phyloP scores from a whole-genome alignment of 2,888 invertebrate species.

The Lochmaea capreae region DNA sequence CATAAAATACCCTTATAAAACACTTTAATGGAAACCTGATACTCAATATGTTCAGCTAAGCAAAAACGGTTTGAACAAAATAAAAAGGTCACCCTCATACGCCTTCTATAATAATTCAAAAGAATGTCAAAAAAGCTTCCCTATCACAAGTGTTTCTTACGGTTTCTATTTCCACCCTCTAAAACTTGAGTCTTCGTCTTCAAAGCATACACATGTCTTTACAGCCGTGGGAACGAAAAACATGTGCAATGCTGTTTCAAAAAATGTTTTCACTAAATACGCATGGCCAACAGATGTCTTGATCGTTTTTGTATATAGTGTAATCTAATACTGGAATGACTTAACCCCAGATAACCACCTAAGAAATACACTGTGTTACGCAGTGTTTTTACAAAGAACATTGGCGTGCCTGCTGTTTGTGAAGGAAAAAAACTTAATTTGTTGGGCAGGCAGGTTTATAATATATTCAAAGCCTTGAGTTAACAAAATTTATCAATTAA shows the following conservation, averaged over 20 bases:
- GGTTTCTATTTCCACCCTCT: conserved; percentile 57
- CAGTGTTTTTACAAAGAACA: conserved; percentile 37
- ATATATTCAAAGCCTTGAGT: no score
- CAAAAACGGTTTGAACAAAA: conserved; percentile 18
- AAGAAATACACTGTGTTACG: conserved; percentile 38
- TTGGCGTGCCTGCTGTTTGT: conserved; percentile 9
- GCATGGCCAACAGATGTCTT: conserved; percentile 44
- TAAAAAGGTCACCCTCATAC: conserved; percentile 28
- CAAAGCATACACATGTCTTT: conserved; percentile 56
- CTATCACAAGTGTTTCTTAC: conserved; percentile 56
- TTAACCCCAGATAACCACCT: conserved; percentile 47
- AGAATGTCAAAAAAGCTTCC: conserved; percentile 46
- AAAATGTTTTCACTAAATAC: conserved; percentile 54
- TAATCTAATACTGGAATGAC: conserved; percentile 47
- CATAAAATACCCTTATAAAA: conserved; percentile 12
- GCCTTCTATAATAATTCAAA: conserved; percentile 30
- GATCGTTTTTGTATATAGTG: conserved; percentile 34
- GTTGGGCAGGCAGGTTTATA: no score
- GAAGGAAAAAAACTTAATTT: neutral
- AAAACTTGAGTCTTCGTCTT: conserved; percentile 45
- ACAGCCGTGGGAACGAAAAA: conserved; percentile 60
- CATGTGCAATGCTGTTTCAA: conserved; percentile 59
- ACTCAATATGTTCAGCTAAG: conserved; percentile 6
- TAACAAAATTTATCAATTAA: no score
- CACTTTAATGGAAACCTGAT: conserved; percentile 2